Evolutionary conservation across 2,888 invertebrate species (phyloP).

Genomic region (Caenorhabditis uteleia): DNA sequence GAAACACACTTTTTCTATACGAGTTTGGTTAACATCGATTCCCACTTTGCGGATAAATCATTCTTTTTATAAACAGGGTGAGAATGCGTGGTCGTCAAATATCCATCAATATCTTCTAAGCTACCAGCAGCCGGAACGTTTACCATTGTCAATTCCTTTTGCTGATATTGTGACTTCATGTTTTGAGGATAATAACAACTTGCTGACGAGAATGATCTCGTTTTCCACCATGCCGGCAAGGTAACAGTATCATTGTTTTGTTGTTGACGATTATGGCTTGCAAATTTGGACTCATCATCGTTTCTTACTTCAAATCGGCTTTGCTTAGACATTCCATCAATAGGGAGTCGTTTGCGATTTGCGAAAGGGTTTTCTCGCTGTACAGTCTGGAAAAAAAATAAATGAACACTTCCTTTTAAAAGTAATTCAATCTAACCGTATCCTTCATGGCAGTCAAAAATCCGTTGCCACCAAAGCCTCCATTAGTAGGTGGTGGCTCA

Average conservation of each 20-base stretch:
- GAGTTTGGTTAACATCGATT: not conserved
- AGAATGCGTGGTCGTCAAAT: not conserved
- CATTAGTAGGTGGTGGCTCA: too few relatives aligned
- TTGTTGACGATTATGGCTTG: not conserved
- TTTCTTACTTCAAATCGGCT: not conserved
- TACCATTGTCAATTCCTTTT: too few relatives aligned
- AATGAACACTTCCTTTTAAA: too few relatives aligned
- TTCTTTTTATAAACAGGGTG: slow-evolving; percentile 5
- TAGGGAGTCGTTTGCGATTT: slow-evolving; percentile 17
- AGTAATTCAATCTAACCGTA: too few relatives aligned
- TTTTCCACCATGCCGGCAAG: slow-evolving; percentile 25
- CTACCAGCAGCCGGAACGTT: slow-evolving; percentile 28
- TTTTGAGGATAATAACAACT: slow-evolving; percentile 27
- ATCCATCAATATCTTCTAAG: slow-evolving; percentile 24
- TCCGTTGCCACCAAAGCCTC: too few relatives aligned
- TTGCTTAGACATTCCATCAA: slow-evolving; percentile 6
- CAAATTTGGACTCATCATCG: not conserved
- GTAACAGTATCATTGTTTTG: slow-evolving; percentile 16
- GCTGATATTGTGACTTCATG: slow-evolving; percentile 5
- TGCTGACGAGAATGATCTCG: slow-evolving; percentile 32
- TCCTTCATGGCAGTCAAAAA: too few relatives aligned
- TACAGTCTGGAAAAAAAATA: slow-evolving; percentile 10
- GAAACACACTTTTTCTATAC: slow-evolving; percentile 8
- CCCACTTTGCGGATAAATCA: slow-evolving; percentile 25
- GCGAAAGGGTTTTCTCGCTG: slow-evolving; percentile 39